phyloP scores from a whole-genome alignment of 2,797 vertebrate genomes.

The Capromys pilorides region DNA sequence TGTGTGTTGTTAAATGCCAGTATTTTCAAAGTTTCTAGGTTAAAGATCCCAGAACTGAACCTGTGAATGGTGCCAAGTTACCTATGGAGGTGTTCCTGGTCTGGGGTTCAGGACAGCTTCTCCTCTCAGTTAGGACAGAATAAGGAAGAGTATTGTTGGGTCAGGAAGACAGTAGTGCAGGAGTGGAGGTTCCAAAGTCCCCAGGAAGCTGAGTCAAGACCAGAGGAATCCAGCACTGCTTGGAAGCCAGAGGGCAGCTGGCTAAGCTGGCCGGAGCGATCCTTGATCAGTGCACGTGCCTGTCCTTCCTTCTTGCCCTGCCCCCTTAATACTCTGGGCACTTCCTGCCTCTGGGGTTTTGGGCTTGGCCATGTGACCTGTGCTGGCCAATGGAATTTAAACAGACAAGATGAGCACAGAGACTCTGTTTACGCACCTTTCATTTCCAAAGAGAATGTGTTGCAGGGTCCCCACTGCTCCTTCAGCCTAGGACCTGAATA shows the following conservation, averaged over 20 bases:
- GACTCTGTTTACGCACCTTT: background rate
- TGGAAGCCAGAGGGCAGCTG: background rate
- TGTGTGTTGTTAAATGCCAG: slow-evolving; percentile 24
- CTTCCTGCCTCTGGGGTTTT: background rate
- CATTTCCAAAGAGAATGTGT: background rate
- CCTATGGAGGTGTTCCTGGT: background rate
- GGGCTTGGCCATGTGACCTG: background rate
- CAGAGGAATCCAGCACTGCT: background rate
- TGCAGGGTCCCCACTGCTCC: background rate
- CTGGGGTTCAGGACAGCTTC: no score
- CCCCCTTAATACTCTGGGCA: background rate
- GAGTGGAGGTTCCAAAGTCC: background rate
- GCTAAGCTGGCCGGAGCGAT: background rate
- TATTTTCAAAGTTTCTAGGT: slow-evolving; percentile 31
- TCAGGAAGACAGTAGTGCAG: background rate
- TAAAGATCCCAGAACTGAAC: slow-evolving; percentile 32
- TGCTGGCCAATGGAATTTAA: background rate
- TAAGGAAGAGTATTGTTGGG: background rate
- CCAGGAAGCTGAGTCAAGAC: background rate
- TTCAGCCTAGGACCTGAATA: background rate
- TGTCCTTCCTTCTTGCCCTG: background rate
- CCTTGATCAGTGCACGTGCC: background rate
- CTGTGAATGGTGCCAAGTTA: background rate
- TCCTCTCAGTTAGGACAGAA: background rate
- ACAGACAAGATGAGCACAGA: background rate